Conservation (phyloP, 2,113 vertebrate species). For the Colinus virginianus region DNA sequence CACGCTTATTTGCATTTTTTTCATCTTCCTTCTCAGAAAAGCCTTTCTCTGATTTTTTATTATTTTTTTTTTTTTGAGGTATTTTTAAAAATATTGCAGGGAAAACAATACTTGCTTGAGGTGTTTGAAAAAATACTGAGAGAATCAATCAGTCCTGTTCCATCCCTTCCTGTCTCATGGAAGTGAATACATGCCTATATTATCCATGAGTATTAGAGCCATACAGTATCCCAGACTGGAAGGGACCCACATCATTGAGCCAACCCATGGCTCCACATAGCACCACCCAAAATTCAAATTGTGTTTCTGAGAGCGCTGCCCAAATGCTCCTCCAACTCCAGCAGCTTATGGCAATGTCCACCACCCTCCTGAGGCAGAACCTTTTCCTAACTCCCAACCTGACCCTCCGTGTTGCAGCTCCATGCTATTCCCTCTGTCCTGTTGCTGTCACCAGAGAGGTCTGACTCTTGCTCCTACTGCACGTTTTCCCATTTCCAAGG, state of each 20-base stretch:
- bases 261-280: neutral
- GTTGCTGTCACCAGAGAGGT: neutral
- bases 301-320: neutral
- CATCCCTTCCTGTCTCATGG: rapidly evolving
- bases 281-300: neutral
- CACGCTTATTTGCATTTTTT: neutral
- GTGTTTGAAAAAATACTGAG: neutral
- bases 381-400: neutral
- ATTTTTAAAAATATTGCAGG: neutral
- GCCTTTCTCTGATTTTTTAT: neutral
- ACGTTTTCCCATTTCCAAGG: neutral
- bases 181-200: neutral
- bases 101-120: neutral
- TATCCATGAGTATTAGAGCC: neutral
- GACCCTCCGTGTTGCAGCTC: neutral
- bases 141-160: neutral
- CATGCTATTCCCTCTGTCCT: neutral
- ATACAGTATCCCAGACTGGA: neutral
- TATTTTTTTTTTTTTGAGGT: too few relatives aligned
- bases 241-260: neutral
- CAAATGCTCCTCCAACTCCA: neutral
- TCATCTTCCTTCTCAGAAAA: neutral
- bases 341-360: neutral
- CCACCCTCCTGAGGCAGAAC: neutral
- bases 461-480: neutral